Evolutionary conservation across 1,140 invertebrate species (phyloP), one percentile per base, ranked within the genome.

Genomic region (Eulimnadia texana): DNA sequence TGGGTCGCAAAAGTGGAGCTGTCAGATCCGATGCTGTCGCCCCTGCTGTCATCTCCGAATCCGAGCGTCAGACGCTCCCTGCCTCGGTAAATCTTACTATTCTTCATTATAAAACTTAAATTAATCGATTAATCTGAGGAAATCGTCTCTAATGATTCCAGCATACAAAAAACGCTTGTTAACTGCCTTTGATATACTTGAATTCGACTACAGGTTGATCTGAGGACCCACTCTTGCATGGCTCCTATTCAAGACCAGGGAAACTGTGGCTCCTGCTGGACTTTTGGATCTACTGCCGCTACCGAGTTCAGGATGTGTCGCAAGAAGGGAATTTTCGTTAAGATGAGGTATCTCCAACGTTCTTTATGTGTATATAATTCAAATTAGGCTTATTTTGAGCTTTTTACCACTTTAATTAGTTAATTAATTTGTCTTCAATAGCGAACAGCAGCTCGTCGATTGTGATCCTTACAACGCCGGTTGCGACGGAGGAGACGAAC

Each of bases 181-280:
- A n/a, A n/a, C n/a, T n/a, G n/a, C n/a, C n/a, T n/a, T n/a, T n/a
- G n/a, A n/a, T n/a, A n/a, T n/a, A n/a, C n/a, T n/a, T n/a, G n/a
- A n/a, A n/a, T n/a, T n/a, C n/a, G n/a, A n/a, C n/a, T n/a, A n/a
- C n/a, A 59, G 52, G 20, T 53, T 56, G 53, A 42, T 27, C 52
- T 47, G 11, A 49, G 60, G 1, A 61, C 50, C 16, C 16, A n/a
- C 19, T 59, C 27, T 29, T 61, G 60, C 51, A n/a, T 61, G 24
- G 51, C 50, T 6, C 19, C 50, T 20, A 50, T 61, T 16, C 58
- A 55, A 29, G 33, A 61, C 24, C 60, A 61, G 6, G 50, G 60
- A 29, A n/a, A 60, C 25, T 61, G 60, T 20, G 60, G 60, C n/a
- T 55, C 50, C 6, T 61, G 60, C 51, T 61, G 60, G 60, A 50